phyloP scores from a whole-genome alignment of 2,797 vertebrate genomes.

The Pseudotriccus pelzelni region DNA sequence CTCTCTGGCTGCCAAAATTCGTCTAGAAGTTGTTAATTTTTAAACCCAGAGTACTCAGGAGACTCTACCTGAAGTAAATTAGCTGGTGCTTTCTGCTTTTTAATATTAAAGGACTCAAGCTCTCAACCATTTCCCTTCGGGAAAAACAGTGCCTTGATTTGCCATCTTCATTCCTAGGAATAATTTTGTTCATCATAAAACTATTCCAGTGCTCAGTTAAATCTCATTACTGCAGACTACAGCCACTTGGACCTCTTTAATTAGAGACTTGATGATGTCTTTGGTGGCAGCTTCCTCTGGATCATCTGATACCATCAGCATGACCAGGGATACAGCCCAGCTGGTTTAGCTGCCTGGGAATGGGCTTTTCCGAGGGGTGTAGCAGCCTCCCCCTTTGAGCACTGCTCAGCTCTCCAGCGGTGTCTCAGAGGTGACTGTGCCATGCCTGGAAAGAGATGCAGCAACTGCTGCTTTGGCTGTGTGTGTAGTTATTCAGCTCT shows the following conservation, averaged over 20 bases:
- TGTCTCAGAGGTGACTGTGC: not conserved
- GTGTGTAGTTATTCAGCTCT: not conserved
- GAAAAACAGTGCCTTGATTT: not conserved
- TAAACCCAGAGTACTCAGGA: not conserved
- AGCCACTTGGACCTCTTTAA: not conserved
- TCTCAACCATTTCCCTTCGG: not conserved
- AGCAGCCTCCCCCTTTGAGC: not conserved
- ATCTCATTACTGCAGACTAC: not conserved
- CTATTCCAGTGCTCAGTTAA: not conserved
- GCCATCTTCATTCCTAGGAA: not conserved
- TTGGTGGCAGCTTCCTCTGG: not conserved
- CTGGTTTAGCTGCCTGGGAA: not conserved
- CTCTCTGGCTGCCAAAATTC: not conserved
- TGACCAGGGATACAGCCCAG: not conserved
- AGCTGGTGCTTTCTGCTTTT: not conserved
- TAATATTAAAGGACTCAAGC: slow-evolving; percentile 11
- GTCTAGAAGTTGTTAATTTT: not conserved
- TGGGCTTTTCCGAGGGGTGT: not conserved
- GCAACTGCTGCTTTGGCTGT: not conserved
- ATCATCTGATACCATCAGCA: fast-evolving
- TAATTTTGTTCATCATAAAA: not conserved
- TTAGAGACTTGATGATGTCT: not conserved
- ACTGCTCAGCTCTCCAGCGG: not conserved
- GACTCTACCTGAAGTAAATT: not conserved
- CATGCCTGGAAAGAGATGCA: not conserved